Percentiles rank a stretch among this genome's conserved stretches.
Evolutionary conservation across 2,888 invertebrate genomes (phyloP).

Genomic region (Monopis laevigella): DNA sequence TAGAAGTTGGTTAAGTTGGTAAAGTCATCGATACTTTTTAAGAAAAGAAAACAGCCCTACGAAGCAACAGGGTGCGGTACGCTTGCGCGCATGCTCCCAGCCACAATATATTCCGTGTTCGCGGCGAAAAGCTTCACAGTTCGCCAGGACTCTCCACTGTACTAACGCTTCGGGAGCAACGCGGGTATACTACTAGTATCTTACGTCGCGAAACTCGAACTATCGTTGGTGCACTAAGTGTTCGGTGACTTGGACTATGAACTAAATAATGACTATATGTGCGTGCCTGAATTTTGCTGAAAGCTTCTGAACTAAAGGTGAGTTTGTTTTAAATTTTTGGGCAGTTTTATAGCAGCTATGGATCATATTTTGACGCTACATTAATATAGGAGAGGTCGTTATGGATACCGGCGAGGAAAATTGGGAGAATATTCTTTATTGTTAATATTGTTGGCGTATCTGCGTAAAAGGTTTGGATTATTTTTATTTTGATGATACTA

Average conservation of each 20-base stretch:
- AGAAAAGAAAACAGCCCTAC: slow-evolving; percentile 26
- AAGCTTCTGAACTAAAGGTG: neutral
- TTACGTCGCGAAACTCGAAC: slow-evolving; percentile 7
- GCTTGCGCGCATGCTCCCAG: slow-evolving; percentile 58
- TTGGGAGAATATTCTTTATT: too few species aligned
- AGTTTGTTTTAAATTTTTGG: neutral
- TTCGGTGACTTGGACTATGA: neutral
- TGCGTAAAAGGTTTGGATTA: too few species aligned
- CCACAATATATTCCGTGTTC: slow-evolving; percentile 17
- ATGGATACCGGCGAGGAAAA: neutral
- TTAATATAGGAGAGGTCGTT: neutral
- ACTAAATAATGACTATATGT: neutral
- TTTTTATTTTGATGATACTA: neutral
- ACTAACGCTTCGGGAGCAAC: too few species aligned
- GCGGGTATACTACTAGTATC: neutral
- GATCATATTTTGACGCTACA: neutral
- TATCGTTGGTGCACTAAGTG: slow-evolving; percentile 3
- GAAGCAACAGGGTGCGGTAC: slow-evolving; percentile 66
- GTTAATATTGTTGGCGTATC: too few species aligned
- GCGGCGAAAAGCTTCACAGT: neutral
- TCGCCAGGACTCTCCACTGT: too few species aligned
- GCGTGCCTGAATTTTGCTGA: neutral
- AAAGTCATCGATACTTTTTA: too few species aligned
- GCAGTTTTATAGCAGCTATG: neutral
- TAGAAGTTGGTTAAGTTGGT: too few species aligned